phyloP scores from a whole-genome alignment of 2,888 invertebrate species.

The Congeria kusceri region DNA sequence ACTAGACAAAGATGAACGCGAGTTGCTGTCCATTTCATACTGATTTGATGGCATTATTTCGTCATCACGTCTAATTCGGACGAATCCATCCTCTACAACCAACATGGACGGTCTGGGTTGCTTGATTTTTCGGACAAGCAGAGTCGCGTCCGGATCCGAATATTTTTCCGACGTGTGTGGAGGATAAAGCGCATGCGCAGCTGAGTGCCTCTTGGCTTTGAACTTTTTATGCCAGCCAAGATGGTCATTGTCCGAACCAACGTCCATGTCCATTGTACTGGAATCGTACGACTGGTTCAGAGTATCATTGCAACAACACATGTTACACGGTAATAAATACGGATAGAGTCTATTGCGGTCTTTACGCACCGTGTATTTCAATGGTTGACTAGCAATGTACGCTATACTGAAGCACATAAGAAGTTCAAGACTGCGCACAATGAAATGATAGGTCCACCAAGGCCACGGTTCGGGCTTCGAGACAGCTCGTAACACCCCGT shows the following conservation, averaged over 20 bases:
- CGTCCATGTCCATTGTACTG: constrained; percentile 45
- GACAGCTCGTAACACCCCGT: constrained; percentile 82
- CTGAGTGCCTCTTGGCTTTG: constrained; percentile 22
- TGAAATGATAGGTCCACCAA: constrained; percentile 96
- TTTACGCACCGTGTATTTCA: constrained; percentile 73
- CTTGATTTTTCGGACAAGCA: constrained; percentile 54
- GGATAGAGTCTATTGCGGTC: constrained; percentile 38
- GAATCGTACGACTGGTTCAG: constrained; percentile 36
- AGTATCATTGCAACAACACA: constrained; percentile 55
- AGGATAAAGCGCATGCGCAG: constrained; percentile 42
- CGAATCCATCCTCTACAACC: constrained; percentile 95
- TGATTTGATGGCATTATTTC: constrained; percentile 74
- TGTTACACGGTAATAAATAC: constrained; percentile 58
- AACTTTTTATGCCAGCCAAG: constrained; percentile 52
- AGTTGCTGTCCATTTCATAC: constrained; percentile 58
- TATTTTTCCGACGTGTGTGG: constrained; percentile 60
- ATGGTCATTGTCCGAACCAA: constrained; percentile 54
- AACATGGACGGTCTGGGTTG: constrained; percentile 88
- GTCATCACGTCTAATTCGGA: constrained; percentile 92
- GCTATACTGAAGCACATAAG: constrained; percentile 93
- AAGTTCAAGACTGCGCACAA: constrained; percentile 93
- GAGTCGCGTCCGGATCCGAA: constrained; percentile 55
- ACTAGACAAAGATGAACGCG: constrained; percentile 45
- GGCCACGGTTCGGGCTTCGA: constrained; percentile 89
- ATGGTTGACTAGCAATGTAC: constrained; percentile 92